Base-by-base conservation (phyloP, 2,797 vertebrate genomes). In the Notoglanidium macrostoma region DNA sequence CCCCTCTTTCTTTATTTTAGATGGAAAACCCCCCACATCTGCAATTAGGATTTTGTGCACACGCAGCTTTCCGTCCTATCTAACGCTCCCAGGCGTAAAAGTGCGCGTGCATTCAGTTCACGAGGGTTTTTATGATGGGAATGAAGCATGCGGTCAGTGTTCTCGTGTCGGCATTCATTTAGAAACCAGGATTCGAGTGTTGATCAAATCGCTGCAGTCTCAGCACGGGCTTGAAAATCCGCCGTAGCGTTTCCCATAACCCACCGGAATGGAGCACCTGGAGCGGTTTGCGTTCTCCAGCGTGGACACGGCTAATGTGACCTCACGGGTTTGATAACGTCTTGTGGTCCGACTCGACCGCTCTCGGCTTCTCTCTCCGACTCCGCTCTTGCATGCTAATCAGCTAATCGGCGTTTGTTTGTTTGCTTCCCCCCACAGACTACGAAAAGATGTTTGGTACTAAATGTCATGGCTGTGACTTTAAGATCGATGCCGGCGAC, bases 371-470 rank as follows among this genome's bases (percentile, higher is more conserved):
- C 51, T 63, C 84, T 87, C 70, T 84, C 78, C 77, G 59, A 49
- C 51, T 68, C 59, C 65, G 19, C 54, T 46, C 83, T 15, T 49
- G 44, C 17, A 51, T 61, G 23, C 57, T 74, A 83, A 88, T 87
- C 68, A 80, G 19, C 79, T 81, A 29, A 81, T 82, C 40, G 17
- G 44, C 26, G 61, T 44, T 80, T 12, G 11, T 67, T 29, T 55
- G 40, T 32, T 35, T 44, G 40, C 67, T 80, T 65, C 44, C 68
- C 63, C 86, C 91, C 51, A 0, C 92, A 99, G 98, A 99, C 94
- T 99, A 99, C 0, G 98, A 99, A 94, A 99, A 99, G 96, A 99
- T 99, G 98, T 99, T 99, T 93, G 98, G 98, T 92, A 99, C 98
- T 40, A 99, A 99, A 94, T 99, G 98, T 92, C 98, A 97, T 0